Conservation (phyloP, 2,797 vertebrate species). For the Lerista edwardsae region DNA sequence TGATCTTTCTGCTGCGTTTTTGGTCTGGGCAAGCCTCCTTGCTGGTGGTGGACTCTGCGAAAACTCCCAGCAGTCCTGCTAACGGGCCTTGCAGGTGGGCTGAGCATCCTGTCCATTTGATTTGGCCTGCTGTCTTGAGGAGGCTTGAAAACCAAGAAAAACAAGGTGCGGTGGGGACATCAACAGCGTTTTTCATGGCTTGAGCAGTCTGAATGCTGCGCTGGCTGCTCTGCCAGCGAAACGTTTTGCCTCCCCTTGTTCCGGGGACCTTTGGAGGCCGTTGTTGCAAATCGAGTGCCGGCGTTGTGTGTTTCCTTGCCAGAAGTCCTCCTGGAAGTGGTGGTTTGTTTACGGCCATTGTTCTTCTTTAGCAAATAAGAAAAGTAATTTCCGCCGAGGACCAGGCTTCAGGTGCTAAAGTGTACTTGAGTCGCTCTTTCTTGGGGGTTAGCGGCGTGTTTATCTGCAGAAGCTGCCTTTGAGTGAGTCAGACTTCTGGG, state of each 20-base stretch:
- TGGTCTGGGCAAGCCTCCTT: neutral
- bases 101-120: constrained; percentile 24
- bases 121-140: constrained; percentile 39
- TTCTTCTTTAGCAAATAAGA: neutral
- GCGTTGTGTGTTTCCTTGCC: neutral
- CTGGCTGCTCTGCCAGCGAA: neutral
- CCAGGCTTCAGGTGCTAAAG: neutral
- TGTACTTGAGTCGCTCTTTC: neutral
- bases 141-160: neutral
- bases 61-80: too few species aligned
- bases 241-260: neutral
- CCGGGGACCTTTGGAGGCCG: neutral
- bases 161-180: neutral
- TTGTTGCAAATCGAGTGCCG: constrained; percentile 8
- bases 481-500: too few species aligned
- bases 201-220: neutral
- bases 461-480: too few species aligned
- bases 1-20: neutral
- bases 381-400: neutral
- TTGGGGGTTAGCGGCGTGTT: neutral
- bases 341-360: too few species aligned
- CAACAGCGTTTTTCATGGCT: neutral
- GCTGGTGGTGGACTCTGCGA: too few species aligned
- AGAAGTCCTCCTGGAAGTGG: neutral
- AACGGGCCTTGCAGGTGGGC: constrained; percentile 13